Evolutionary conservation across 2,797 vertebrate genomes (phyloP).

Genomic region (Lutjanus campechanus): DNA sequence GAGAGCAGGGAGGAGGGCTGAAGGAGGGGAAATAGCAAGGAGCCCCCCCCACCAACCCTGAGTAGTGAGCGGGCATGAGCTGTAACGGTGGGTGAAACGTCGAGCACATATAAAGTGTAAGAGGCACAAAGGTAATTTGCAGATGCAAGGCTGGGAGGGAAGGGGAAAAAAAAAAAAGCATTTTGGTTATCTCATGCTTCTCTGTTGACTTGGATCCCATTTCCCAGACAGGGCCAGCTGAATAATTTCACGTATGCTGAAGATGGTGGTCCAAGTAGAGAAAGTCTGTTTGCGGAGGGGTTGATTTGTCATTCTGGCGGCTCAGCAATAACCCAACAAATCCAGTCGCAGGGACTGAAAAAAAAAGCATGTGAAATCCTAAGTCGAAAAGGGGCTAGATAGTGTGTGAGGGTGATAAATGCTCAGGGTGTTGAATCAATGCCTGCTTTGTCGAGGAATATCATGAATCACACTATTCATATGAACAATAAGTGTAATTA

Average conservation of each 20-base stretch:
- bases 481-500: not conserved
- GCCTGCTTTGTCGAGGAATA: not conserved
- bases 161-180: not conserved
- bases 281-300: constrained; percentile 53
- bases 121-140: constrained; percentile 64
- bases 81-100: constrained; percentile 38
- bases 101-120: constrained; percentile 32
- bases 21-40: constrained; percentile 17
- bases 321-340: constrained; percentile 64
- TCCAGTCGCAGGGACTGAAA: constrained; percentile 34
- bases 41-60: not conserved
- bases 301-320: constrained; percentile 67
- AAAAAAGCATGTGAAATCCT: constrained; percentile 30
- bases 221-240: constrained; percentile 49
- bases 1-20: constrained; percentile 30
- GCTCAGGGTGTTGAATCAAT: not conserved
- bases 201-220: constrained; percentile 62
- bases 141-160: constrained; percentile 35
- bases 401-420: constrained; percentile 28
- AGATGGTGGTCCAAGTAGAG: constrained; percentile 53
- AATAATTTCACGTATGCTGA: constrained; percentile 65
- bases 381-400: constrained; percentile 23
- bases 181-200: constrained; percentile 57
- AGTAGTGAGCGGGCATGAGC: constrained; percentile 23
- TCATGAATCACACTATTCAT: not conserved